Conservation (phyloP, 2,113 vertebrate genomes). For the cat (Felis catus) region F.catus_Fca126_mat1.0 CM031425.1:18848501-18849000, state of each 20-base stretch:
- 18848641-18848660: too few relatives aligned
- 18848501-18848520: too few relatives aligned
- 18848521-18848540: too few relatives aligned
- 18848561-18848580: too few relatives aligned
- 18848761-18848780: fast-evolving
- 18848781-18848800: fast-evolving
- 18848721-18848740: too few relatives aligned
- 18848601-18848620: too few relatives aligned
- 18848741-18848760: fast-evolving
- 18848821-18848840: fast-evolving
- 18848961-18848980: neutral
- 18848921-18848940: neutral
- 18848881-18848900: neutral
- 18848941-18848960: neutral
- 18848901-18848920: neutral
- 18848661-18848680: too few relatives aligned
- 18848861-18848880: neutral
- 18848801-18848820: fast-evolving
- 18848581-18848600: too few relatives aligned
- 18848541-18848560: too few relatives aligned
- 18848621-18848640: too few relatives aligned
- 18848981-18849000: neutral
- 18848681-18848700: too few relatives aligned
- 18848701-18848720: fast-evolving
- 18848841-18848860: neutral